Base-by-base conservation (phyloP, 1,140 invertebrate genomes). In the Apis laboriosa region DNA sequence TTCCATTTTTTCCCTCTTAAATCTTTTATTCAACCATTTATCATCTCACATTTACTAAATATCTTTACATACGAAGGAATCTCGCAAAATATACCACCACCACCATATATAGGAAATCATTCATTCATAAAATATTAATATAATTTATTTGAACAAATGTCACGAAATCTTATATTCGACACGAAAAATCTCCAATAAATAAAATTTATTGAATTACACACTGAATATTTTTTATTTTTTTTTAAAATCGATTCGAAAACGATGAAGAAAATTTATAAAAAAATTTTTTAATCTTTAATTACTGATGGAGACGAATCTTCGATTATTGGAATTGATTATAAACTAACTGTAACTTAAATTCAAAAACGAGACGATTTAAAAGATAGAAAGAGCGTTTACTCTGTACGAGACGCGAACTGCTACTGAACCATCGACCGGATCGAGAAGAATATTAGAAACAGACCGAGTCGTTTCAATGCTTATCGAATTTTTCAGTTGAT, bases 401-500 rank as follows among this genome's bases (percentile, higher is more conserved):
- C 53, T 67, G 7, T 0, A 17, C 49, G 55, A 34, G 13, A 15
- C 17, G 8, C 80, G 49, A 49, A 58, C 49, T 3, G 0, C 24
- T 34, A 82, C 80, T 82, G 74, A 82, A 19, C 49, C 64, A 51
- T 67, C 21, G 61, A 2, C 28, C 58, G 55, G 24, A 49, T 76
- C 61, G 13, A 2, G 43, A 34, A 51, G 43, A 49, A 53, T 24
- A 63, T 63, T 19, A 56, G 43, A 21, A 81, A 66, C 55, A 5
- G 19, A 0, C 63, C 34, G 34, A 28, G 9, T 13, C 19, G 15
- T 19, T 67, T 21, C 17, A 76, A 77, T 21, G 74, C 56, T 82
- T 82, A 82, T 82, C 80, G 55, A 76, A 34, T n/a, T 77, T 55
- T 60, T 60, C 61, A n/a, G 51, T 1, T 28, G 67, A 75, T 80